Evolutionary conservation across 2,888 invertebrate genomes (phyloP).

Genomic region (Eristalis tenax): DNA sequence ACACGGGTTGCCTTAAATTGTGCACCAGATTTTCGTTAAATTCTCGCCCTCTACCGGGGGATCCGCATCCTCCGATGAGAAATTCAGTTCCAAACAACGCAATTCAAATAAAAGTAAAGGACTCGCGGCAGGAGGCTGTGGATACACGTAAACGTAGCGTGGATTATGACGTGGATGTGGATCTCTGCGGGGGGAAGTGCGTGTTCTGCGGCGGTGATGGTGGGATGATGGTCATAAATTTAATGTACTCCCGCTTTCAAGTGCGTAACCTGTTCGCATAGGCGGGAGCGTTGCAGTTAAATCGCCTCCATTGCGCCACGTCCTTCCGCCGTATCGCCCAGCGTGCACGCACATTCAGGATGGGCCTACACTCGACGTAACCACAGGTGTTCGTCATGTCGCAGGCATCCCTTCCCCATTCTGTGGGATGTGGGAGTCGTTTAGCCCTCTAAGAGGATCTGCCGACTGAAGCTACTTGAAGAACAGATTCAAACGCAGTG

Average conservation of each 20-base stretch:
- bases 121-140: not conserved
- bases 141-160: not conserved
- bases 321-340: not conserved
- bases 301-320: not conserved
- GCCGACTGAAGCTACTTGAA: conserved; percentile 31
- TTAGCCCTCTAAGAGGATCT: conserved; percentile 35
- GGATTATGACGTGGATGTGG: conserved; percentile 10
- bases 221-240: conserved; percentile 26
- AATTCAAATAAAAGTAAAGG: not conserved
- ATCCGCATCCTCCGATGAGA: not conserved
- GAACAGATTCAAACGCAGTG: conserved; percentile 18
- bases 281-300: conserved; percentile 39
- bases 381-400: not conserved
- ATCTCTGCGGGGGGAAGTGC: not conserved
- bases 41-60: not conserved
- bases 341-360: not conserved
- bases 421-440: not conserved
- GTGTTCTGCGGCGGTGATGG: not conserved
- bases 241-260: conserved; percentile 46
- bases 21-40: not conserved
- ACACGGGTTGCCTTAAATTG: not conserved
- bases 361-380: not conserved
- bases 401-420: conserved; percentile 6
- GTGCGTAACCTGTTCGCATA: conserved; percentile 23
- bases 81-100: conserved; percentile 25